A percentile compares a stretch with the other conserved stretches of the same genome.
phyloP scores from a whole-genome alignment of 35 echinoderm and acorn worm genomes.

The Diadema setosum region DNA sequence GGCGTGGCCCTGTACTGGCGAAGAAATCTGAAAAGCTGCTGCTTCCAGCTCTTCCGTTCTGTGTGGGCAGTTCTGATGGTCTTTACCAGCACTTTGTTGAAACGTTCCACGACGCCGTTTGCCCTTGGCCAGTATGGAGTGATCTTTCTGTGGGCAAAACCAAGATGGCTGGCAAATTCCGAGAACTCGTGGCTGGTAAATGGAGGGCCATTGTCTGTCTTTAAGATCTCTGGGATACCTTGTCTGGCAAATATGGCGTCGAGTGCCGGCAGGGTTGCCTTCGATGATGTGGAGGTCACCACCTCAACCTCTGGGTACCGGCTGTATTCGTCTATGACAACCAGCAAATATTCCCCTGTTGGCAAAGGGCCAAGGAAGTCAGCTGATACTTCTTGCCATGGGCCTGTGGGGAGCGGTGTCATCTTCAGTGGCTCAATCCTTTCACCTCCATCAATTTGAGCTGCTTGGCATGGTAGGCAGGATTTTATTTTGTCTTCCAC shows the following conservation, averaged over 20 bases:
- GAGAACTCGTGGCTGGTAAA: conserved; percentile 36
- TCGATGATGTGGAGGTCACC: conserved; percentile 30
- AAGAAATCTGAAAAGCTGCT: conserved; percentile 48
- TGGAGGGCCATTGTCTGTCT: conserved; percentile 45
- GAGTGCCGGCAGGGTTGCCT: neutral
- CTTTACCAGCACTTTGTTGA: neutral
- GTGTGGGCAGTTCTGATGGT: neutral
- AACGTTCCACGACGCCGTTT: neutral
- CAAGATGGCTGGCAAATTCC: conserved; percentile 29
- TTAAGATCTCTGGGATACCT: conserved; percentile 40
- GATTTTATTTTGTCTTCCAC: conserved; percentile 41
- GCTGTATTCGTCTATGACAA: conserved; percentile 47
- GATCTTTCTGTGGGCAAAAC: conserved; percentile 54
- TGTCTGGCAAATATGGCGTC: conserved; percentile 1
- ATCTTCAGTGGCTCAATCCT: neutral
- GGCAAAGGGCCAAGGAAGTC: conserved; percentile 25
- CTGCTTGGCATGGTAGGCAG: neutral
- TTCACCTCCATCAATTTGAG: neutral
- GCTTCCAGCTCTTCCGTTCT: conserved; percentile 39
- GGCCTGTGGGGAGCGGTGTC: neutral
- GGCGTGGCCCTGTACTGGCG: conserved; percentile 60
- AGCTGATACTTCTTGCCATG: neutral
- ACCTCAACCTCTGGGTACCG: conserved; percentile 40
- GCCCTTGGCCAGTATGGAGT: no score
- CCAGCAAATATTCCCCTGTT: conserved; percentile 46